Percentiles rank a stretch among this genome's conserved stretches.
phyloP scores from a whole-genome alignment of 2,797 vertebrate genomes.

The Danio aesculapii region DNA sequence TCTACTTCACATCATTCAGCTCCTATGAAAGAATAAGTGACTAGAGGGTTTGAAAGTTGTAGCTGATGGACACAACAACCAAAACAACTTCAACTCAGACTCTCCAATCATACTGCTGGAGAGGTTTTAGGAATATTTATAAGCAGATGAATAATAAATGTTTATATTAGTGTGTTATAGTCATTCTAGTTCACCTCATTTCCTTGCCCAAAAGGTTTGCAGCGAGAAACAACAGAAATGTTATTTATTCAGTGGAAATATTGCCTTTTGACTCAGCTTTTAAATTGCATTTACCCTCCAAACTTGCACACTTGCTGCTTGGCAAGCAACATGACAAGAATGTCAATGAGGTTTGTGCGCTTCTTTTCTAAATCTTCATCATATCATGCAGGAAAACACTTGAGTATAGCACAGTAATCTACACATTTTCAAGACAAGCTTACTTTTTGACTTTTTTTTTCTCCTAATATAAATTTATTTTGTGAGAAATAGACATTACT shows the following conservation, averaged over 20 bases:
- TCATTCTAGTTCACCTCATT: not conserved
- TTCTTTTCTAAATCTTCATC: not conserved
- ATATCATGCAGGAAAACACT: not conserved
- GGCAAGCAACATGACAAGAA: constrained; percentile 3
- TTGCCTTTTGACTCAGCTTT: constrained; percentile 23
- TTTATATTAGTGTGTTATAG: not conserved
- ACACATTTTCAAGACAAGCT: too few species aligned
- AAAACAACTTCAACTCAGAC: not conserved
- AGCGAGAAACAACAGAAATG: not conserved
- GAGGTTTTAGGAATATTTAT: not conserved
- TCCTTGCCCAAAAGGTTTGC: not conserved
- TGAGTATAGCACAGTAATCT: too few species aligned
- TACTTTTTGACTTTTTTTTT: too few species aligned
- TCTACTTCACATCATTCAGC: not conserved
- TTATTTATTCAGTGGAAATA: not conserved
- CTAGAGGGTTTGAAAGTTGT: constrained; percentile 30
- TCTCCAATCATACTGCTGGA: not conserved
- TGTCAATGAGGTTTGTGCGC: not conserved
- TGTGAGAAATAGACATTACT: too few species aligned
- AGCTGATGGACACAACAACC: not conserved
- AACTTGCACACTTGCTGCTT: constrained; percentile 8
- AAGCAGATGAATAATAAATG: constrained; percentile 8
- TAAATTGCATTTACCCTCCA: constrained; percentile 28
- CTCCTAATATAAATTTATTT: too few species aligned
- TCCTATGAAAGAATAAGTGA: constrained; percentile 2